Evolutionary conservation across 2,888 invertebrate genomes (phyloP).

Genomic region (Trachelus iudaicus): DNA sequence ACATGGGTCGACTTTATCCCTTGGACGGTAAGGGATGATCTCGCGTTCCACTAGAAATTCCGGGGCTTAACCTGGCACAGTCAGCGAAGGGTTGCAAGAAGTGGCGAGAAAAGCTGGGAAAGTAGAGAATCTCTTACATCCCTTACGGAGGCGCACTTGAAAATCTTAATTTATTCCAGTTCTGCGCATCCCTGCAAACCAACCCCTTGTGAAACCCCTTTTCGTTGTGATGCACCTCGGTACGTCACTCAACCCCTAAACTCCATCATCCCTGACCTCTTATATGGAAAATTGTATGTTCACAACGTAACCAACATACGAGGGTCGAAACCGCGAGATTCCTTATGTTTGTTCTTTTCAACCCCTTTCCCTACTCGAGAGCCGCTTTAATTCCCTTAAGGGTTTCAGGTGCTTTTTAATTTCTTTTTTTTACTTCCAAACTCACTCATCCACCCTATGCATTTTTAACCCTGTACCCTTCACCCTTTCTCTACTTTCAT

Average conservation of each 20-base stretch:
- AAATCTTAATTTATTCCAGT: conserved; percentile 46
- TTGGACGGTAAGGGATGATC: background rate
- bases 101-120: background rate
- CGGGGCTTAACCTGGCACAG: background rate
- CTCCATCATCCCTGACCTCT: background rate
- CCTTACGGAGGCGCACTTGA: conserved; percentile 31
- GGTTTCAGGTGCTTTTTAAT: background rate
- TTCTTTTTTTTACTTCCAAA: background rate
- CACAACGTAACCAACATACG: background rate
- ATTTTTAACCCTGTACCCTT: background rate
- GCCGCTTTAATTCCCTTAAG: background rate
- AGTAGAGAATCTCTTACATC: conserved; percentile 14
- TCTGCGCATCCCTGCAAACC: conserved; percentile 31
- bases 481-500: background rate
- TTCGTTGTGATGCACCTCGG: background rate
- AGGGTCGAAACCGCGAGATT: background rate
- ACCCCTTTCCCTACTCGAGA: background rate
- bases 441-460: background rate
- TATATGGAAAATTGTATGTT: conserved; percentile 15
- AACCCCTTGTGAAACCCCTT: background rate
- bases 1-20: background rate
- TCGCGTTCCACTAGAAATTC: background rate
- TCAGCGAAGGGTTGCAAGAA: background rate
- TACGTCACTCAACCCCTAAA: background rate
- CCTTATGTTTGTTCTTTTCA: background rate